A percentile compares a stretch with the other conserved stretches of the same genome.
These are phyloP conservation scores for Eucriotettix oculatus DNA, from an alignment of 2,888 invertebrate species.

Conservation along the genomic window DNA sequence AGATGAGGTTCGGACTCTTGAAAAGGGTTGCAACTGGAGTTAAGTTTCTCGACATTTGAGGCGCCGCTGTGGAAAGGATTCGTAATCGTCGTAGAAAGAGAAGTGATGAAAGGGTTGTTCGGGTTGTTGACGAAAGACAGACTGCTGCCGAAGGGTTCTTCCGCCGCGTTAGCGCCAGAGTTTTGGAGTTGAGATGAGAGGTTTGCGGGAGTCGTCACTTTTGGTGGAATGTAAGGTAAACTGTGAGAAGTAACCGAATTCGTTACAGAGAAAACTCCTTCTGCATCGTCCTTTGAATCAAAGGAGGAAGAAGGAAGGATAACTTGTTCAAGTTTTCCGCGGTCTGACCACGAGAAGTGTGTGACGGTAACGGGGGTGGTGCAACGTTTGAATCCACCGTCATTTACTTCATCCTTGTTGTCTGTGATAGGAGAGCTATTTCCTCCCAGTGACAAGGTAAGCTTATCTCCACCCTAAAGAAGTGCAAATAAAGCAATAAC, in stretches of 20 bases:
- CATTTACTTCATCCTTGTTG: neutral
- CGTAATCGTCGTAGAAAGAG: constrained; percentile 5
- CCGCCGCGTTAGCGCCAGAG: neutral
- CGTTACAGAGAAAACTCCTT: neutral
- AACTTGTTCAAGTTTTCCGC: constrained; percentile 31
- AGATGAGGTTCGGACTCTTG: neutral
- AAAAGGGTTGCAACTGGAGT: constrained; percentile 1
- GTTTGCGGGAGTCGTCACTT: neutral
- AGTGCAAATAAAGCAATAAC: constrained; percentile 13
- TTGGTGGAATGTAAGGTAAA: constrained; percentile 4
- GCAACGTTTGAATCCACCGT: constrained; percentile 19
- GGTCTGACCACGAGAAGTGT: constrained; percentile 33
- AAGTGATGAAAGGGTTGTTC: constrained; percentile 11
- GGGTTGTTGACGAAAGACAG: neutral
- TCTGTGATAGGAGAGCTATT: constrained; percentile 17
- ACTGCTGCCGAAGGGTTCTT: neutral
- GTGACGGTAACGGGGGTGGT: constrained; percentile 43
- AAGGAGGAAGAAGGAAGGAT: constrained; percentile 6
- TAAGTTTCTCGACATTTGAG: constrained; percentile 2
- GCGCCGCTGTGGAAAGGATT: constrained; percentile 7
- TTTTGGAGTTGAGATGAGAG: neutral
- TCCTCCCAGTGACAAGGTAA: constrained; percentile 47
- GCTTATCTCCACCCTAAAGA: constrained; percentile 48
- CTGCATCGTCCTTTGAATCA: neutral
- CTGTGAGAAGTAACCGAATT: neutral